These are phyloP conservation scores for Falco naumanni DNA, from an alignment of 2,797 vertebrate genomes.

Conservation along the genomic window DNA sequence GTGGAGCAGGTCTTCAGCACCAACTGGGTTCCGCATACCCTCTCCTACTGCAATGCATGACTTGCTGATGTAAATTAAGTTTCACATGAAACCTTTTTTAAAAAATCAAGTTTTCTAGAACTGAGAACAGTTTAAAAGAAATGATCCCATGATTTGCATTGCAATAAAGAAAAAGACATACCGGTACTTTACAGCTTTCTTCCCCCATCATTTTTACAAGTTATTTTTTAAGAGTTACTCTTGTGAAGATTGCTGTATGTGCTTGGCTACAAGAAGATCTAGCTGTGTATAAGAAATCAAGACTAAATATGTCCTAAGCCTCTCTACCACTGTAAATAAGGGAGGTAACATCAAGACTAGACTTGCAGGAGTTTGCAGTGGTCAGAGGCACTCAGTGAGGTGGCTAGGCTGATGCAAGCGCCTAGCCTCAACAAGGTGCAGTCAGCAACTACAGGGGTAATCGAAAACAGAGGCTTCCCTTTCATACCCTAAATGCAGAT, in stretches of 20 bases:
- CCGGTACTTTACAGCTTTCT: background rate
- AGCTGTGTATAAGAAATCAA: background rate
- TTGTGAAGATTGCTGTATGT: rapidly evolving
- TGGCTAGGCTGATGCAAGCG: background rate
- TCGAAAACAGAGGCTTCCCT: background rate
- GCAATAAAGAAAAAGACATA: background rate
- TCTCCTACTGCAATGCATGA: background rate
- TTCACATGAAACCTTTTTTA: background rate
- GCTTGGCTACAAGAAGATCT: background rate
- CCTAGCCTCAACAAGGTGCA: background rate
- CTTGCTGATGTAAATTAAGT: background rate
- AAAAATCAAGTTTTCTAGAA: background rate
- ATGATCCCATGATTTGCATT: background rate
- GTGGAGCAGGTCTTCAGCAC: background rate
- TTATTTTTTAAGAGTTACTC: background rate
- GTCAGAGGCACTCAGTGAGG: background rate
- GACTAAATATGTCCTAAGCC: background rate
- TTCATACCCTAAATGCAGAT: background rate
- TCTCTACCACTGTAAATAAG: background rate
- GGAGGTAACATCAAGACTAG: background rate
- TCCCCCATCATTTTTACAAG: rapidly evolving
- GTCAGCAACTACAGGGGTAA: background rate
- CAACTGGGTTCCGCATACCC: rapidly evolving
- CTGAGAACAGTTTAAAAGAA: background rate
- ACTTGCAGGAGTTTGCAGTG: background rate